Conservation (phyloP, 2,888 invertebrate species). For the Sarcophaga carnaria region DNA sequence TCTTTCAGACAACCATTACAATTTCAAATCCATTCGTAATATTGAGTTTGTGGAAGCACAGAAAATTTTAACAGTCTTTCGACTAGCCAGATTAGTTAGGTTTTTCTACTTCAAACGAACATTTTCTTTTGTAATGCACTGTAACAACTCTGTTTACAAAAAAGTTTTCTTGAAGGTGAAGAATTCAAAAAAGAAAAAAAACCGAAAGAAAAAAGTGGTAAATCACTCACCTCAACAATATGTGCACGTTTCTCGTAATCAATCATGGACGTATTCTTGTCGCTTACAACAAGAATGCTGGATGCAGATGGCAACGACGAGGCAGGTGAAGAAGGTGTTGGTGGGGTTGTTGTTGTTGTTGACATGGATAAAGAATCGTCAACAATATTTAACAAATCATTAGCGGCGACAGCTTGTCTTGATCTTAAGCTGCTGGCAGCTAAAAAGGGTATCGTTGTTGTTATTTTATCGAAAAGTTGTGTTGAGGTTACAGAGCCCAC, state of each 20-base stretch:
- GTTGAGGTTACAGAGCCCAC: not conserved
- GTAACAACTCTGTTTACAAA: too few species aligned
- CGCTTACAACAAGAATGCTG: slow-evolving; percentile 67
- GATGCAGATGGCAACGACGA: slow-evolving; percentile 7
- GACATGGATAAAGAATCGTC: slow-evolving; percentile 9
- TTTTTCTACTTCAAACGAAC: too few species aligned
- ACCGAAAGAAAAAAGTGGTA: slow-evolving; percentile 12
- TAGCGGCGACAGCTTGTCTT: slow-evolving; percentile 40
- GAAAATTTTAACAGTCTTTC: too few species aligned
- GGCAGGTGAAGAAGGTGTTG: slow-evolving; percentile 4
- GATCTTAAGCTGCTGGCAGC: not conserved
- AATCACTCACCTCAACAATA: slow-evolving; percentile 80
- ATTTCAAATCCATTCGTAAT: too few species aligned
- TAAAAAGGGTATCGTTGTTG: slow-evolving; percentile 15
- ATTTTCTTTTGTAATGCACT: too few species aligned
- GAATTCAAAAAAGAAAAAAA: too few species aligned
- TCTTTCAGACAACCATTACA: too few species aligned
- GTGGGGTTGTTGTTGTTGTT: not conserved
- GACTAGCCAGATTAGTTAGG: too few species aligned
- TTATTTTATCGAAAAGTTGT: slow-evolving; percentile 36
- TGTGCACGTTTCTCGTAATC: slow-evolving; percentile 80
- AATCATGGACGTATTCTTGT: slow-evolving; percentile 75
- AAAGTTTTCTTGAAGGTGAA: too few species aligned
- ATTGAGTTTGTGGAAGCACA: too few species aligned
- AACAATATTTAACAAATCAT: slow-evolving; percentile 52